phyloP scores from a whole-genome alignment of 1,140 invertebrate genomes.

The Drosophila melanogaster region Release_6_plus_ISO1_MT NT_033779.5:21247001-21247500 shows the following conservation, averaged over 20 bases:
- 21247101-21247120: slow-evolving; percentile 42
- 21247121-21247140: slow-evolving; percentile 76
- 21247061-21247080: slow-evolving; percentile 29
- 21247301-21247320: too few species aligned
- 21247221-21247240: too few species aligned
- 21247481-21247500: slow-evolving; percentile 45
- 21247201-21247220: too few species aligned
- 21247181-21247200: not conserved
- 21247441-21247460: slow-evolving; percentile 73
- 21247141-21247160: slow-evolving; percentile 64
- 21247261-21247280: too few species aligned
- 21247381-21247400: slow-evolving; percentile 57
- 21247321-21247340: too few species aligned
- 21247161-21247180: not conserved
- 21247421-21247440: slow-evolving; percentile 76
- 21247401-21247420: slow-evolving; percentile 74
- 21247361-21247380: slow-evolving; percentile 55
- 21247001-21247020: slow-evolving; percentile 6
- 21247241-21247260: too few species aligned
- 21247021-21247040: slow-evolving; percentile 45
- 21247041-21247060: slow-evolving; percentile 30
- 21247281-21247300: too few species aligned
- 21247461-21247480: slow-evolving; percentile 20
- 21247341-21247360: not conserved
- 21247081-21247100: slow-evolving; percentile 38